phyloP scores from a whole-genome alignment of 2,888 invertebrate species.

The Hemaris fuciformis region DNA sequence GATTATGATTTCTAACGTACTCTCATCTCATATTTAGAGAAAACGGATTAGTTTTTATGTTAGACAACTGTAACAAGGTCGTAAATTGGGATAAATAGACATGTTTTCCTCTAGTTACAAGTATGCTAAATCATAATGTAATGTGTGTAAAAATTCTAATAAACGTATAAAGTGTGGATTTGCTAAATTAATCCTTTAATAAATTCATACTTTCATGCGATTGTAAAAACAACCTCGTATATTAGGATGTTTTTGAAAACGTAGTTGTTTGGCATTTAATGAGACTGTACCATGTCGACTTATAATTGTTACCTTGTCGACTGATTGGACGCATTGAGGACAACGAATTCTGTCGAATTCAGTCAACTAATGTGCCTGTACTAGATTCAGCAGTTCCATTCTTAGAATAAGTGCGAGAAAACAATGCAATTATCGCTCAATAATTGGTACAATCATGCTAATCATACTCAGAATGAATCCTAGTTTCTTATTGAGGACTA shows the following conservation, averaged over 20 bases:
- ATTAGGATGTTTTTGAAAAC: constrained; percentile 21
- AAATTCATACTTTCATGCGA: constrained; percentile 10
- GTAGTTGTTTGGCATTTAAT: constrained; percentile 4
- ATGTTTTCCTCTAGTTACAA: not conserved
- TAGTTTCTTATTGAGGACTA: too few species aligned
- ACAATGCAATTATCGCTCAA: too few species aligned
- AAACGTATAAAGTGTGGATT: constrained; percentile 10
- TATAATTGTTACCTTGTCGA: not conserved
- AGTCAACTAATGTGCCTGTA: not conserved
- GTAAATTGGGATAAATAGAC: constrained; percentile 2
- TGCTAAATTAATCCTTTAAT: constrained; percentile 10
- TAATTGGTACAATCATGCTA: too few species aligned
- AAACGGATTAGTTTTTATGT: constrained; percentile 10
- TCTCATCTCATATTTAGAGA: constrained; percentile 9
- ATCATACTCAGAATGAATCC: too few species aligned
- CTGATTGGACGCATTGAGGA: not conserved
- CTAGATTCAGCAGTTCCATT: too few species aligned
- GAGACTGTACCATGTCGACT: constrained; percentile 1
- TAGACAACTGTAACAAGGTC: constrained; percentile 9
- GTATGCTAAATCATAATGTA: not conserved
- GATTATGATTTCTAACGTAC: constrained; percentile 2
- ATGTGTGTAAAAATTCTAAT: constrained; percentile 6
- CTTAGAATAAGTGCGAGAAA: too few species aligned
- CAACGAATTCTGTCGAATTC: not conserved
- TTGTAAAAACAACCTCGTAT: constrained; percentile 23